Base-by-base conservation (phyloP, 2,113 vertebrate genomes). In the Ardeotis arabs region DNA sequence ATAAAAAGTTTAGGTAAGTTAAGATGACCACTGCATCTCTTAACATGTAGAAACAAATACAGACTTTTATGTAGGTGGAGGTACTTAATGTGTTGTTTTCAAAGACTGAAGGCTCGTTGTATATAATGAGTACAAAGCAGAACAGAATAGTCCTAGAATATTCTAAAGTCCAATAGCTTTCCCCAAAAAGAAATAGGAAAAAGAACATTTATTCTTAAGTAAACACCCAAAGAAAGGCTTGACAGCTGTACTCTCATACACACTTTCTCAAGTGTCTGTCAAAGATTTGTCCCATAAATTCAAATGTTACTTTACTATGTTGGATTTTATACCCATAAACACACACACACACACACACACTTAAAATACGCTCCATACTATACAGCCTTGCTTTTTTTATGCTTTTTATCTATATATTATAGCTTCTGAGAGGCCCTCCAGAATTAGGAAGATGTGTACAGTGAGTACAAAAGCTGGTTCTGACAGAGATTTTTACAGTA, bases 1-100 rank as follows among this genome's bases (percentile, higher is more conserved):
- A 96, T 92, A 95, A 93, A 72, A 92, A 47, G 44, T 95, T 97
- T 63, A 90, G 94, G 96, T 97, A 93, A 95, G 96, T 80, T 59
- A 37, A 75, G 31, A 78, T 55, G 27, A 66, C 18, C 3, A 4
- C 39, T 45, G 19, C 21, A 75, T 9, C 24, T 66, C 39, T 58
- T 68, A 68, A 83, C 3, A 25, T 7, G 14, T 52, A 76, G 50
- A 82, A 82, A 64, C 6, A 73, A 69, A 91, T 18, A 10, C 13
- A 84, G 14, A 41, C 20, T 62, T 78, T 79, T 66, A 69, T 28
- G n/a, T 21, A 45, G 45, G 7, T 72, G 13, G 28, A 83, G 17
- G 13, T 41, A 62, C 23, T 59, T 27, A 62, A 41, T 52, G 29
- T n/a, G 25, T n/a, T 64, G 20, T 53, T 81, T 83, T 85, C 29